These are phyloP conservation scores for Stegophylla sp. DNA, from an alignment of 2,888 invertebrate genomes.

Conservation along the genomic window DNA sequence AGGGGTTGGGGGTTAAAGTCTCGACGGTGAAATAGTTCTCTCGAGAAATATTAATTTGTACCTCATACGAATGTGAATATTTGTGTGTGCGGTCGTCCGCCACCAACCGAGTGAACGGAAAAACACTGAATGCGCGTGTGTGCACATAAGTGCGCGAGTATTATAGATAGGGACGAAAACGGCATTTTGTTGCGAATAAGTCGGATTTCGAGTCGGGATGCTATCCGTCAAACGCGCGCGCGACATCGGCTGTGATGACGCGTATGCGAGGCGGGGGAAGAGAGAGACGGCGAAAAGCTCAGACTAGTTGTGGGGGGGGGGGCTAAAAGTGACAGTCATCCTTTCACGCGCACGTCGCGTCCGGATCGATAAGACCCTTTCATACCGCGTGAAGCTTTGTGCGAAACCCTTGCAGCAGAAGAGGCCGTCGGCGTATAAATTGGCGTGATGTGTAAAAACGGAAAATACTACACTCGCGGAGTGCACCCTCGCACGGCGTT, in stretches of 20 bases:
- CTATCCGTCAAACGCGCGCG: constrained; percentile 36
- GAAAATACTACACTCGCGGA: neutral
- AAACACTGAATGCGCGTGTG: neutral
- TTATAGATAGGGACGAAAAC: constrained; percentile 19
- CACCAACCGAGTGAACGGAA: neutral
- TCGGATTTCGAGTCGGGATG: constrained; percentile 29
- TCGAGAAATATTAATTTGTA: too few relatives aligned
- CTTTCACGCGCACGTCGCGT: constrained; percentile 28
- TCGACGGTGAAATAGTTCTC: too few relatives aligned
- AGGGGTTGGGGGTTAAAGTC: too few relatives aligned
- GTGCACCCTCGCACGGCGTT: too few relatives aligned
- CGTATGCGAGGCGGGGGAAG: too few relatives aligned
- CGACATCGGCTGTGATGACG: too few relatives aligned
- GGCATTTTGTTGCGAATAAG: constrained; percentile 53
- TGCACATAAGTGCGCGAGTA: too few relatives aligned
- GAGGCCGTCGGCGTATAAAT: constrained; percentile 1
- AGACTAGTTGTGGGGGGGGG: constrained; percentile 17
- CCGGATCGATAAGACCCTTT: constrained; percentile 52
- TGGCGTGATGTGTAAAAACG: constrained; percentile 39
- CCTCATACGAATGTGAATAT: too few relatives aligned
- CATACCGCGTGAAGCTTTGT: constrained; percentile 24
- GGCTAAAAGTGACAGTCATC: constrained; percentile 55
- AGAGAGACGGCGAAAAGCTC: constrained; percentile 28
- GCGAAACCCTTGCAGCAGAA: neutral
- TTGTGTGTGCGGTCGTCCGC: too few relatives aligned